Evolutionary conservation across 1,140 invertebrate genomes (phyloP).

Genomic region (Phenacoccus solenopsis): DNA sequence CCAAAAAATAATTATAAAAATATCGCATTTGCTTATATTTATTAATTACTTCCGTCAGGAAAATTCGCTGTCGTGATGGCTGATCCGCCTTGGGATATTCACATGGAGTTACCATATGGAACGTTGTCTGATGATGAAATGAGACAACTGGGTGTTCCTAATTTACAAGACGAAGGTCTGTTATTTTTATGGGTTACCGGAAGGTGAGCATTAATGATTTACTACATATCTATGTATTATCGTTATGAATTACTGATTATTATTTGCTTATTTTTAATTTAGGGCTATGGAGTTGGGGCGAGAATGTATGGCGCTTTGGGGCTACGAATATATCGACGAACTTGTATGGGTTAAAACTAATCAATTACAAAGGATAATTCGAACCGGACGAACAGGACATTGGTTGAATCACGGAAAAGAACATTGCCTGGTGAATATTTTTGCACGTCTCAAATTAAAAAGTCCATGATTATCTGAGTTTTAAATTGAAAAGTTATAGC

Average conservation of each 20-base stretch:
- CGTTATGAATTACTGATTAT: neutral
- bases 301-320: slow-evolving; percentile 84
- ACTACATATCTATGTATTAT: neutral
- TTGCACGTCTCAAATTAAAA: no score
- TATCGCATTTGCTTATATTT: no score
- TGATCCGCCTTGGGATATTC: slow-evolving; percentile 96
- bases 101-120: slow-evolving; percentile 97
- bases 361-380: slow-evolving; percentile 90
- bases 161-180: slow-evolving; percentile 87
- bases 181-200: slow-evolving; percentile 98
- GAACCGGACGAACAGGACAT: slow-evolving; percentile 91
- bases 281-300: slow-evolving; percentile 94
- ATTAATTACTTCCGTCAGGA: slow-evolving; percentile 36
- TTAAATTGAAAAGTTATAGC: no score
- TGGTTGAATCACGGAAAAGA: slow-evolving; percentile 99
- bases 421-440: slow-evolving; percentile 72
- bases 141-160: slow-evolving; percentile 80
- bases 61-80: slow-evolving; percentile 91
- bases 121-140: slow-evolving; percentile 99
- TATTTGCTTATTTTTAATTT: slow-evolving; percentile 25
- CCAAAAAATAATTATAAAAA: no score
- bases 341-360: slow-evolving; percentile 99
- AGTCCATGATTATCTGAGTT: no score
- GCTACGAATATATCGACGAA: slow-evolving; percentile 92
- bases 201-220: slow-evolving; percentile 35